Evolutionary conservation across 2,113 vertebrate genomes (phyloP).

Genomic region (Morphnarchus princeps): DNA sequence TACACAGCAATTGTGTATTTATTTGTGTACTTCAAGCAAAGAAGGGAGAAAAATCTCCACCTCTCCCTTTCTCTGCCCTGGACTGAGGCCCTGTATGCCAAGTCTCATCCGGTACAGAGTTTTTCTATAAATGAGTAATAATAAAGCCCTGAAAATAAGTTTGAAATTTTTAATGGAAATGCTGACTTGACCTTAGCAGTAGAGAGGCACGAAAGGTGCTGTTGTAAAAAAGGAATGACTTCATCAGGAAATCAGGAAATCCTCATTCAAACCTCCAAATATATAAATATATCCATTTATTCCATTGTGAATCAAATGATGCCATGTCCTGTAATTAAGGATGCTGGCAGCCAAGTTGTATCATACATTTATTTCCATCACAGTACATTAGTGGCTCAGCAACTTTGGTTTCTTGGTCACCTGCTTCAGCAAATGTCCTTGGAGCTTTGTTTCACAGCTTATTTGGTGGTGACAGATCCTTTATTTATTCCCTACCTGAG

Average conservation of each 20-base stretch:
- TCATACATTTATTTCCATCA: conserved; percentile 45
- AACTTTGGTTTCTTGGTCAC: conserved; percentile 43
- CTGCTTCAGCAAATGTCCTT: conserved; percentile 55
- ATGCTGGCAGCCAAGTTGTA: conserved; percentile 65
- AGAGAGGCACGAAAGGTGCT: conserved; percentile 50
- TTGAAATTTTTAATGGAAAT: conserved; percentile 51
- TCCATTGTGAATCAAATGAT: conserved; percentile 74
- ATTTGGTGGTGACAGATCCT: conserved; percentile 33
- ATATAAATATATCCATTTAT: conserved; percentile 77
- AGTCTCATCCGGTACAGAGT: neutral
- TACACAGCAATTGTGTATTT: neutral
- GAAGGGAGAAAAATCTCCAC: neutral
- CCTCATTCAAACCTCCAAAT: conserved; percentile 75
- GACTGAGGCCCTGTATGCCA: neutral
- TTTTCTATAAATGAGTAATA: conserved; percentile 46
- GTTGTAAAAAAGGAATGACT: conserved; percentile 73
- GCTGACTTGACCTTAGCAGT: conserved; percentile 64
- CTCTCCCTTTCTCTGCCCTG: neutral
- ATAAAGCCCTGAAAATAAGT: conserved; percentile 39
- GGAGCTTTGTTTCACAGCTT: conserved; percentile 51
- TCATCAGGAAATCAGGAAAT: conserved; percentile 82
- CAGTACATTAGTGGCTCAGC: conserved; percentile 44
- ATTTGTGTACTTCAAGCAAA: neutral
- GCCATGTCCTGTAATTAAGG: conserved; percentile 75
- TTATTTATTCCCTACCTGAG: conserved; percentile 51